Evolutionary conservation across 2,113 vertebrate species (phyloP), one percentile per base, ranked within the genome.

Genomic region (Blennius ocellaris): DNA sequence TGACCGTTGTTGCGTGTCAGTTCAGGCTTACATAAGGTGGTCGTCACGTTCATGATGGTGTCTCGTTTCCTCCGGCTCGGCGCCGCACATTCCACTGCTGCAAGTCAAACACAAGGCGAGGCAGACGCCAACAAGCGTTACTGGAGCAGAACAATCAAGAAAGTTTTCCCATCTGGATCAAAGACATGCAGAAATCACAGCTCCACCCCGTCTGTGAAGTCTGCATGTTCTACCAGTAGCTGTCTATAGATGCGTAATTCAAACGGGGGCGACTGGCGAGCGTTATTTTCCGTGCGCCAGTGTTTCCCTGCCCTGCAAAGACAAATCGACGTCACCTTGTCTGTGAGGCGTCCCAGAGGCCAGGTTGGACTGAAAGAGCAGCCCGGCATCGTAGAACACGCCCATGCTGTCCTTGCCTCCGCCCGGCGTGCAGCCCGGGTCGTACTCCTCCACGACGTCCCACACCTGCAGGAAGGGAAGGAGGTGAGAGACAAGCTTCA

Each of bases 401-500:
- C 82, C 59, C 75, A 94, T 83, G 5, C 59, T 41, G 48, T 94
- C 58, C 10, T 66, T 84, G 2, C 95, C 95, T 69, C 95, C 92
- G n/a, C 95, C 94, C 1, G 92, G 73, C 3, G 94, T 94, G 73
- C 95, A 96, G 70, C 91, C 95, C 10, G 91, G 88, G 78, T 95
- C 94, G 0, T 91, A 67, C 36, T 91, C 80, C 69, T 95, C 94
- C 6, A 96, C 87, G 0, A 65, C 37, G 16, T 95, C 92, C 95
- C 95, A 96, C 66, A 96, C 78, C 95, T 96, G 73, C 49, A 10
- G 6, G 47, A n/a, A 37, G 45, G 6, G 47, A n/a, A 37, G 45
- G 5, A 73, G 43, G 52, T 5, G 21, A 43, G 12, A 36, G 2
- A 56, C 47, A 73, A n/a, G 40, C 55, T 48, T 17, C 37, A 3